These are phyloP conservation scores for Albula goreensis DNA, from an alignment of 2,113 vertebrate genomes.

Conservation along the genomic window DNA sequence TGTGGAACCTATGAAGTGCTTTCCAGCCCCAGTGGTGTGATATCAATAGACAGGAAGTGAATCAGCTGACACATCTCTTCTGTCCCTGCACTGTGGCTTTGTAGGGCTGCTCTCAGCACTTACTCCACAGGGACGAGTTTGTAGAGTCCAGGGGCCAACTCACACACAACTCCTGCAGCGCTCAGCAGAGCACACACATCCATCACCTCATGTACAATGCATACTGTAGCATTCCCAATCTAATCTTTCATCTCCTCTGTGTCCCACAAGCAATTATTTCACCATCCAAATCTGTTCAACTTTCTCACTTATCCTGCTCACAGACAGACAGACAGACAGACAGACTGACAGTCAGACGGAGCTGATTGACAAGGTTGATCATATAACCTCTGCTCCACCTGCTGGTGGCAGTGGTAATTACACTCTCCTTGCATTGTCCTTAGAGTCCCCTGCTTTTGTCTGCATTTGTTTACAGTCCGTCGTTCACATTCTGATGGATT, in stretches of 20 bases:
- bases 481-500: not conserved
- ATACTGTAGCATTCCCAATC: not conserved
- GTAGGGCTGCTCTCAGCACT: not conserved
- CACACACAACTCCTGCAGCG: not conserved
- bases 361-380: not conserved
- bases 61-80: not conserved
- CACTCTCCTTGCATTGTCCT: not conserved
- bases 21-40: not conserved
- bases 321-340: not conserved
- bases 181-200: too few relatives aligned
- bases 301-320: not conserved
- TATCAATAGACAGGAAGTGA: not conserved
- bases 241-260: not conserved
- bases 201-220: not conserved
- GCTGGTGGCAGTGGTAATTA: not conserved
- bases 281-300: not conserved
- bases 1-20: not conserved
- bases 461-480: not conserved
- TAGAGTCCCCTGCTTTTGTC: not conserved
- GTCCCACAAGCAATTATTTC: not conserved
- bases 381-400: constrained; percentile 3
- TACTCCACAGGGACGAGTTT: not conserved
- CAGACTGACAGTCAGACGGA: not conserved
- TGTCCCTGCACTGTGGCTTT: not conserved
- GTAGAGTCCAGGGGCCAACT: not conserved